Base-by-base conservation (phyloP, 2,888 invertebrate genomes). In the Escarpia spicata region DNA sequence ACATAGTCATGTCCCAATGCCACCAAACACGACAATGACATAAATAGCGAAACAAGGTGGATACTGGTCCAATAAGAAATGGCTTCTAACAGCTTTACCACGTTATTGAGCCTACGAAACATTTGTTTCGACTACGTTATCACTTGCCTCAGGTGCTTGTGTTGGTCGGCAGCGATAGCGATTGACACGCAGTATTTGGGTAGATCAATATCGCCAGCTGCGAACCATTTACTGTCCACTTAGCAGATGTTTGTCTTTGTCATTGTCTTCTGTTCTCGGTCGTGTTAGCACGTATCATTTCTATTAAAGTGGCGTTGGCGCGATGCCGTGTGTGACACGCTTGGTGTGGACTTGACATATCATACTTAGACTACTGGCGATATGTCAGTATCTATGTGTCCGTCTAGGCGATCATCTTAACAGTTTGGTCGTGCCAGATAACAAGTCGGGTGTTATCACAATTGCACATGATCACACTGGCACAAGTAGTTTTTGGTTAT, bases 131-230 rank as follows among this genome's bases (percentile, higher is more conserved):
- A 75, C 6, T 75, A 75, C 19, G 15, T 75, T 26, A 75, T 19
- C 26, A 75, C 26, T 75, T 26, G 75, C 75, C 0, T 75, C n/a
- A 26, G 19, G 19, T 26, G 75, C 3, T 26, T n/a, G n/a, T 75
- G 75, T 75, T 75, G 26, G 26, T 75, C 2, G 75, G 75, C 26
- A 26, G 26, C 6, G n/a, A 75, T n/a, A 19, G 26, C 75, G 6
- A 26, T 75, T 26, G 75, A 75, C 26, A 75, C 75, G 75, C 15
- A 3, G 75, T 75, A 26, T 75, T n/a, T 26, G 75, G 75, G 26
- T 75, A 75, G 75, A 75, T 75, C 75, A 75, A 75, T 75, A 75
- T 19, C 26, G 75, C 75, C 75, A 75, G n/a, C 75, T 75, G 75
- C n/a, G 75, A 6, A 26, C 26, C 75, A 75, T 75, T 75, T 75